Evolutionary conservation across 2,888 invertebrate species (phyloP), one percentile per base, ranked within the genome.

Genomic region (Brachyopa scutellaris): DNA sequence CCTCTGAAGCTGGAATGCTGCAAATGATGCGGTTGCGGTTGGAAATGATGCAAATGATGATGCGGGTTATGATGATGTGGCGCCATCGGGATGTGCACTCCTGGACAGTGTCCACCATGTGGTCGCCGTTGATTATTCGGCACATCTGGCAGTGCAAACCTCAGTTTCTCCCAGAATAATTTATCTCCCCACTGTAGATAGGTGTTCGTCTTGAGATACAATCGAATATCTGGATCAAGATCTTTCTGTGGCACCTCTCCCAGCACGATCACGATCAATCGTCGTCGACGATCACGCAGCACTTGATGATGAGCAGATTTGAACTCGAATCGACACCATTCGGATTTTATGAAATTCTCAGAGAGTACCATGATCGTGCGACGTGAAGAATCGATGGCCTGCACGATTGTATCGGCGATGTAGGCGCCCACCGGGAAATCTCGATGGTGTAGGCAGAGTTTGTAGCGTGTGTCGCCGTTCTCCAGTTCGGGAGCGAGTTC

Each of bases 311-410:
- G 94, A 42, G 97, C 97, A 85, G 96, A 95, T 91, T 97, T 97
- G 90, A 98, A 97, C 91, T 99, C 98, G 90, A 97, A 96, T 86
- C 96, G 93, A 88, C 96, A 95, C 98, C 98, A 99, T 91, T 98
- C 98, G 89, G 96, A 96, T 90, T 96, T 95, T 85, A 98, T 93
- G 91, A 98, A 99, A 91, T 97, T 96, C 90, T 96, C 95, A n/a
- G 97, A 97, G 85, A 99, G 91, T 80, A 98, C 95, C 88, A 98
- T 94, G 84, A 99, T 95, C 59, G 98, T 97, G 87, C 97, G 93
- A 82, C 96, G 94, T 26, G 97, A 97, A 62, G 96, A 95, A 88
- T 97, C 97, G 57, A 98, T 96, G 17, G 97, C 97, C 89, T 97
- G 96, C 85, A 96, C 95, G 84, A 99, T 97, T 66, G 97, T 97